Evolutionary conservation across 1,140 invertebrate genomes (phyloP).

Genomic region (Lepidostoma basale): DNA sequence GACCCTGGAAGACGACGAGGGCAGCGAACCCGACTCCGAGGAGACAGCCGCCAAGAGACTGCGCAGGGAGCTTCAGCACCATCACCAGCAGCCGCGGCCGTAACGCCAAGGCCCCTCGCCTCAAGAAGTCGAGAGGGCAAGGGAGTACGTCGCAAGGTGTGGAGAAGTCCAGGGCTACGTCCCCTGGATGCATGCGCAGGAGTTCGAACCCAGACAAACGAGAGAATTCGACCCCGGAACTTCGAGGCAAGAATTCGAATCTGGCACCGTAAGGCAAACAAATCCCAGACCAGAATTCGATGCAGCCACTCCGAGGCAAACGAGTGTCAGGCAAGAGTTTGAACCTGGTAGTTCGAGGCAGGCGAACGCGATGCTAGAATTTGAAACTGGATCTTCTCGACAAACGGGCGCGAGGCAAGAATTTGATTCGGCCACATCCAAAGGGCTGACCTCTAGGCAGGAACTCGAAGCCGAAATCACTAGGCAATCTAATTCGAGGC

Average conservation of each 20-base stretch:
- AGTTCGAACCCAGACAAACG: background rate
- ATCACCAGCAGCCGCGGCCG: slow-evolving; percentile 49
- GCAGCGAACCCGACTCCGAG: slow-evolving; percentile 56
- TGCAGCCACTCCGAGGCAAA: background rate
- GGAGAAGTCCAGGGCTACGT: slow-evolving; percentile 21
- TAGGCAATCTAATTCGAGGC: background rate
- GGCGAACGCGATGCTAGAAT: background rate
- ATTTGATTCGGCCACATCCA: background rate
- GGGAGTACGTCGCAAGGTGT: slow-evolving; percentile 20
- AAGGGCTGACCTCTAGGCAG: background rate
- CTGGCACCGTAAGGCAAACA: background rate
- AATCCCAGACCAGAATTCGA: slow-evolving; percentile 5
- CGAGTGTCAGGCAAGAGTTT: background rate
- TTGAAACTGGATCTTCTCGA: background rate
- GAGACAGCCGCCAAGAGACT: slow-evolving; percentile 53
- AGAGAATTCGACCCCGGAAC: background rate
- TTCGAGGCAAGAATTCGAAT: background rate
- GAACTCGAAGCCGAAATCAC: background rate
- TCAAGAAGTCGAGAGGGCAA: slow-evolving; percentile 29
- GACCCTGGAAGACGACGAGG: slow-evolving; percentile 55
- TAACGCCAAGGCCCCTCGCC: slow-evolving; percentile 43
- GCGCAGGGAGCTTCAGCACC: slow-evolving; percentile 52
- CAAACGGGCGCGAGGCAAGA: background rate
- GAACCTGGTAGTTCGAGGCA: background rate
- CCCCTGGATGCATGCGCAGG: slow-evolving; percentile 13